Evolutionary conservation across 2,888 invertebrate genomes (phyloP).

Genomic region (Chloroclysta siterata): DNA sequence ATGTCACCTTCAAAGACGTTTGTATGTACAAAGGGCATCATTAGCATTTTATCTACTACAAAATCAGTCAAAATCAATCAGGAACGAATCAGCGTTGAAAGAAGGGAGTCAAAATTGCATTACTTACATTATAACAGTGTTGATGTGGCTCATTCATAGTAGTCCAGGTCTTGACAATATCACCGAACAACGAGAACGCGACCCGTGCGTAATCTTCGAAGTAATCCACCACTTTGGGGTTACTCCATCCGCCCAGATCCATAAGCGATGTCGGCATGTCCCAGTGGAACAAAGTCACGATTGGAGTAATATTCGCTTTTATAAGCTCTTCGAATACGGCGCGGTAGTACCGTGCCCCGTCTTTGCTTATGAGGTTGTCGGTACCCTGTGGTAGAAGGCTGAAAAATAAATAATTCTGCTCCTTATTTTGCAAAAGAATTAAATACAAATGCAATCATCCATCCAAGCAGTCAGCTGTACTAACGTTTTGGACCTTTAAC

Average conservation of each 20-base stretch:
- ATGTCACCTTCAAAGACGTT: too few species aligned
- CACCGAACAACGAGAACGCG: conserved; percentile 85
- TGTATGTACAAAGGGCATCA: too few species aligned
- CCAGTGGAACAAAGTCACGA: conserved; percentile 88
- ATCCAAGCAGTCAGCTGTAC: too few species aligned
- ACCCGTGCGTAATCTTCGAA: conserved; percentile 84
- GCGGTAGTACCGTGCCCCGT: conserved; percentile 90
- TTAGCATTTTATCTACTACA: too few species aligned
- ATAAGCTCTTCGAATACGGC: conserved; percentile 89
- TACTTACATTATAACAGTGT: conserved; percentile 76
- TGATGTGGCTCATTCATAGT: conserved; percentile 90
- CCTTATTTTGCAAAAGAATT: too few species aligned
- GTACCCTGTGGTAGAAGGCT: conserved; percentile 89
- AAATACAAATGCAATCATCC: too few species aligned
- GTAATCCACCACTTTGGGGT: conserved; percentile 79
- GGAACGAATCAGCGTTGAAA: too few species aligned
- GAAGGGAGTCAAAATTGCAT: background rate
- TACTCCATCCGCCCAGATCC: conserved; percentile 82
- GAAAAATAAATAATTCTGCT: conserved; percentile 22
- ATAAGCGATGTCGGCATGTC: conserved; percentile 81
- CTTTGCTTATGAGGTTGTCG: conserved; percentile 86
- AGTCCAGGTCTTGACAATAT: conserved; percentile 88
- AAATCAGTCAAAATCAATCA: too few species aligned
- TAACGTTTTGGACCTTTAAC: too few species aligned
- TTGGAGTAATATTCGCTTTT: conserved; percentile 87